These are phyloP conservation scores for Meganola albula DNA, from an alignment of 2,888 invertebrate genomes.

Conservation along the genomic window DNA sequence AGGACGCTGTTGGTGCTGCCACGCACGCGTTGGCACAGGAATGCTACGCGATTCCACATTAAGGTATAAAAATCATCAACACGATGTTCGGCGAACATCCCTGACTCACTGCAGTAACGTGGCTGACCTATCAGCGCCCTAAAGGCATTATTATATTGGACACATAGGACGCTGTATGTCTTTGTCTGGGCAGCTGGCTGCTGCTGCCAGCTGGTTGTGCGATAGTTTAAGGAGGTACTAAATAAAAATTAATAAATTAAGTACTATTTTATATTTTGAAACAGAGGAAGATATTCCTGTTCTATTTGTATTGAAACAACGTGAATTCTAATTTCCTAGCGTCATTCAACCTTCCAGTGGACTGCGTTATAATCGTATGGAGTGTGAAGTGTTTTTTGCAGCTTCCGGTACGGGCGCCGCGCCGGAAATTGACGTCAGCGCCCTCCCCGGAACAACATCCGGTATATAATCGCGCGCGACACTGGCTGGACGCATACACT, in stretches of 20 bases:
- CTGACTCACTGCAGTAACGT: background rate
- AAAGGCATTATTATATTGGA: background rate
- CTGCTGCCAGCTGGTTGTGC: no score
- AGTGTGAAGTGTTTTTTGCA: slow-evolving; percentile 39
- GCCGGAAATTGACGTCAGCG: slow-evolving; percentile 56
- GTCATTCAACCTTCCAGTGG: slow-evolving; percentile 18
- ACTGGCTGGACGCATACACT: slow-evolving; percentile 47
- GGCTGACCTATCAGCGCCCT: background rate
- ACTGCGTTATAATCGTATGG: slow-evolving; percentile 35
- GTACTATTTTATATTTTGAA: no score
- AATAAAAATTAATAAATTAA: no score
- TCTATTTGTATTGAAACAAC: slow-evolving; percentile 13
- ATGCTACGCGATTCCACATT: background rate
- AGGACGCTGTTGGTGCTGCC: background rate
- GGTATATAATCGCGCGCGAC: slow-evolving; percentile 47
- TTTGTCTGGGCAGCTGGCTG: background rate
- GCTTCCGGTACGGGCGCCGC: slow-evolving; percentile 46
- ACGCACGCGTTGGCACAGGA: background rate
- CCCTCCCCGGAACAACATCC: slow-evolving; percentile 51
- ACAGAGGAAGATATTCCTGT: no score
- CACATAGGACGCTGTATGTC: no score
- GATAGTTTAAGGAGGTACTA: no score
- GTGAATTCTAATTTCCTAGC: slow-evolving; percentile 24
- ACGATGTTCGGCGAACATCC: background rate
- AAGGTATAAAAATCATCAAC: background rate